Evolutionary conservation across 2,888 invertebrate genomes (phyloP).

Genomic region (Meteorus colon): DNA sequence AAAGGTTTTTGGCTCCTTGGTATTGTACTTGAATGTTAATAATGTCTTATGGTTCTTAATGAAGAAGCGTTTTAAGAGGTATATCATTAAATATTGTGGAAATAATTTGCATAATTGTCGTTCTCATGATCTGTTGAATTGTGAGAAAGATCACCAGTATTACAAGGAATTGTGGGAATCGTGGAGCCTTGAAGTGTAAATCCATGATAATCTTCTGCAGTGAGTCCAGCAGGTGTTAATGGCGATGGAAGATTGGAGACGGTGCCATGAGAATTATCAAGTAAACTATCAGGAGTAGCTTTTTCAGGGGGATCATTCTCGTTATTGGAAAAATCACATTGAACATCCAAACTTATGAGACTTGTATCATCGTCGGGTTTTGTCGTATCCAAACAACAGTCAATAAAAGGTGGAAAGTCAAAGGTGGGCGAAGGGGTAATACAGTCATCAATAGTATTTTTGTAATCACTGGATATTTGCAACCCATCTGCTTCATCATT

Average conservation of each 20-base stretch:
- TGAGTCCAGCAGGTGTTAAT: conserved; percentile 71
- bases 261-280: conserved; percentile 60
- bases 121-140: conserved; percentile 58
- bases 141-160: conserved; percentile 76
- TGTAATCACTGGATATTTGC: conserved; percentile 46
- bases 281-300: conserved; percentile 57
- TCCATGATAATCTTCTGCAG: conserved; percentile 77
- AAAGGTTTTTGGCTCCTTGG: conserved; percentile 11
- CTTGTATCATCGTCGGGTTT: conserved; percentile 69
- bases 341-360: conserved; percentile 69
- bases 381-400: conserved; percentile 64
- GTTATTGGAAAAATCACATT: conserved; percentile 60
- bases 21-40: conserved; percentile 10
- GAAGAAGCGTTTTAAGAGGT: not conserved
- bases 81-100: conserved; percentile 59
- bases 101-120: conserved; percentile 60
- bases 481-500: conserved; percentile 54
- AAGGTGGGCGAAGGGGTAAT: conserved; percentile 71
- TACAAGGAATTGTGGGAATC: conserved; percentile 81
- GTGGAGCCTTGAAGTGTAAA: conserved; percentile 78
- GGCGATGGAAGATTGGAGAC: conserved; percentile 66
- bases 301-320: conserved; percentile 59
- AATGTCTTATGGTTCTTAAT: not conserved
- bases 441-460: conserved; percentile 63
- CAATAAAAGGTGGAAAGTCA: conserved; percentile 68